Base-by-base conservation (phyloP, 2,113 vertebrate genomes). In the Mohoua ochrocephala region DNA sequence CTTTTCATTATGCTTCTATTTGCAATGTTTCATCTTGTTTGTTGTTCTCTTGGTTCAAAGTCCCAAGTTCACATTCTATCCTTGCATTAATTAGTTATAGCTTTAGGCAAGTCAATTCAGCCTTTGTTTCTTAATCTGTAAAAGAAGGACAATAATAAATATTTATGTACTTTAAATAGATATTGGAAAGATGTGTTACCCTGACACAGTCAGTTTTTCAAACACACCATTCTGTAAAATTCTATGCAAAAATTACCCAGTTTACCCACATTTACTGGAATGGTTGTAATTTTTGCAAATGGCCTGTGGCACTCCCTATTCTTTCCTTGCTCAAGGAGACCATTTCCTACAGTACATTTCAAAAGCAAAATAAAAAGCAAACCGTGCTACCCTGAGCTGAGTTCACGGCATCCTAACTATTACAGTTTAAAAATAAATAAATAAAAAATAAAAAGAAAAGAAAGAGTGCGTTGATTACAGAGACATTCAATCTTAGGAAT, bases 71-170 rank as follows among this genome's bases (percentile, higher is more conserved):
- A 90, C 64, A 83, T 77, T 80, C 75, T 91, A 54, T 56, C 63
- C 27, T 47, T 74, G 65, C 39, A 44, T 70, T 94, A 95, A 87
- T 83, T 61, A 83, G 30, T 61, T 88, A 54, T 47, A 80, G 87
- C 93, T 83, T 70, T 63, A 88, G 71, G 63, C 75, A 91, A 87
- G 84, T 50, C 33, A 77, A 65, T 85, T 65, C 70, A 93, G 57
- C 49, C 61, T 87, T 93, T 85, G 37, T 87, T 96, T 80, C 89
- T 70, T 42, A 28, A 49, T 56, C 65, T 64, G 49, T 68, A 93
- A 67, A 70, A 92, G 24, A 70, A 94, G 19, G 63, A 82, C 61
- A 94, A 59, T 33, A 87, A 79, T 77, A 93, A 91, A 95, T 85
- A 96, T 83, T 91, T 87, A 79, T 60, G 59, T 67, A 70, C 45